These are phyloP conservation scores for Oikopleura vanhoeffeni DNA, from an alignment of 23 tunicate genomes.

Conservation along the genomic window DNA sequence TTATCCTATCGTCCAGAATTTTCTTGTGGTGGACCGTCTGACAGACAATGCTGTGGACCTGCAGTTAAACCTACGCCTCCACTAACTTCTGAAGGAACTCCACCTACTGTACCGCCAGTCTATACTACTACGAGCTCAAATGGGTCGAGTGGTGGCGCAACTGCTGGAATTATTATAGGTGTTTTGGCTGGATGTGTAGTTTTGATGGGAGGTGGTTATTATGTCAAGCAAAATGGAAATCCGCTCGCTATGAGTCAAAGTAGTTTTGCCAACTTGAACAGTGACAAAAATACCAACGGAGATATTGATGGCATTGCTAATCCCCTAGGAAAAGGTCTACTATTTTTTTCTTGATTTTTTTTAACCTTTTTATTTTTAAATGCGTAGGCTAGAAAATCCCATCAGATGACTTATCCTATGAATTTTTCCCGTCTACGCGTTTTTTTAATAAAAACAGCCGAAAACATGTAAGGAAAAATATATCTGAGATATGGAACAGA, in stretches of 20 bases:
- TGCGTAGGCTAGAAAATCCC: too few species aligned
- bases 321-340: neutral
- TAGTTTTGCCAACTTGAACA: neutral
- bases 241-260: neutral
- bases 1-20: neutral
- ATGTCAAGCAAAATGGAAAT: neutral
- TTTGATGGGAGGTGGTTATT: neutral
- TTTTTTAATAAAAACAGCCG: too few species aligned
- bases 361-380: too few species aligned
- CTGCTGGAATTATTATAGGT: neutral
- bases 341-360: too few species aligned
- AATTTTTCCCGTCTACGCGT: too few species aligned
- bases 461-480: too few species aligned
- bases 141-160: neutral
- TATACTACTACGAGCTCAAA: neutral
- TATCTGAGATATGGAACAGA: too few species aligned
- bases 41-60: constrained; percentile 13
- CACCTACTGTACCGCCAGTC: neutral
- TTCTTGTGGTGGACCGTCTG: neutral
- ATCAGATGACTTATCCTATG: too few species aligned
- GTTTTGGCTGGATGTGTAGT: neutral
- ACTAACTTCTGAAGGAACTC: neutral
- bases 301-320: neutral
- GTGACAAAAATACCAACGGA: neutral
- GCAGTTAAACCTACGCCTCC: neutral